Base-by-base conservation (phyloP, 2,888 invertebrate species). In the Drosophila fungiperda region DNA sequence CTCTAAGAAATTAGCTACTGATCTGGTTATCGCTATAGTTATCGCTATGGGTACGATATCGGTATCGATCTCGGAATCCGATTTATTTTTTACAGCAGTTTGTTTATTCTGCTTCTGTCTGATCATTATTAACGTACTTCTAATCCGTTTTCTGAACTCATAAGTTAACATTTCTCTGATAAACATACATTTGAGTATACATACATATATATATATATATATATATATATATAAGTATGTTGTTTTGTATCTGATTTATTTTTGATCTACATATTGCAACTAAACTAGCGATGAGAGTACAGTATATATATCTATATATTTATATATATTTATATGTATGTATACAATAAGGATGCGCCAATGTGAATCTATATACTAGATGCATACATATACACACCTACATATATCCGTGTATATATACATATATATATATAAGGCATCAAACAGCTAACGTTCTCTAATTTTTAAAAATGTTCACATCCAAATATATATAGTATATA, bases 241-340 rank as follows among this genome's bases (percentile, higher is more conserved):
- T 15, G 20, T 35, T 29, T 20, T 49, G 38, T 59, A 40, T 48
- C 36, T 45, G 1, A 57, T 59, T 45, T 54, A 55, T 55, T 48
- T 62, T 72, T 80, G 87, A 84, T 87, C 79, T 89, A 89, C 75
- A 89, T 83, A 83, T 83, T 83, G 90, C 83, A 83, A 89, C 89
- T 89, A 87, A 87, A 82, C 79, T 90, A 81, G 82, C 80, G 80
- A 52, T 70, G 79, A 68, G 66, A 68, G 78, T 74, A 68, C 49
- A 67, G 57, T 66, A 71, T 72, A 71, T 73, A 40, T 52, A 55
- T 52, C 32, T 68, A 23, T 42, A 55, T 38, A 29, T 65, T 11
- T 53, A 33, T 68, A 23, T 42, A 55, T 38, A 29, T 65, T 11
- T 53, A 33, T 42, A n/a, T 50, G 26, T 61, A 35, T 79, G 33